Percentiles rank a stretch among this genome's conserved stretches.
Conservation (phyloP, 2,797 vertebrate species). For the Lepilemur septentrionalis region DNA sequence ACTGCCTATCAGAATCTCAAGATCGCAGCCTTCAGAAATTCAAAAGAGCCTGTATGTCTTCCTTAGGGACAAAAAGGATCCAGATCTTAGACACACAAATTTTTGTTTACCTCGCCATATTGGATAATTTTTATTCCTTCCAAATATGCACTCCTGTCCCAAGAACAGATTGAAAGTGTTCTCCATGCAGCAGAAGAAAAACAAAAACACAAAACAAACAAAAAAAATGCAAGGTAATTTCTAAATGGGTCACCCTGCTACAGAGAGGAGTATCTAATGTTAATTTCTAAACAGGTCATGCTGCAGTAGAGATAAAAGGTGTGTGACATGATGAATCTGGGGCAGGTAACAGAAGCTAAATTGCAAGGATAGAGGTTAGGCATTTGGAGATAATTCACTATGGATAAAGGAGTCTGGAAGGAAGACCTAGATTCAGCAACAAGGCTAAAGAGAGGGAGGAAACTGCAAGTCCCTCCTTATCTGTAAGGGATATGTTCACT, state of each 20-base stretch:
- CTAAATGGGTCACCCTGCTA: slow-evolving; percentile 16
- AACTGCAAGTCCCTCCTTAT: not conserved
- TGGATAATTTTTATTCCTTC: not conserved
- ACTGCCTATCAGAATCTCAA: not conserved
- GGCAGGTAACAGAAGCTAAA: not conserved
- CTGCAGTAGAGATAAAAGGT: not conserved
- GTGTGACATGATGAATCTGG: not conserved
- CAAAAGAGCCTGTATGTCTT: not conserved
- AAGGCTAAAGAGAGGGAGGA: not conserved
- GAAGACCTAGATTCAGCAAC: not conserved
- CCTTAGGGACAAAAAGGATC: not conserved
- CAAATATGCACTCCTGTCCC: not conserved
- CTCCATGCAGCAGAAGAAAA: not conserved
- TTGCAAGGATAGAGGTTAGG: not conserved
- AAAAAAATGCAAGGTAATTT: not conserved
- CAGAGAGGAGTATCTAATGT: not conserved
- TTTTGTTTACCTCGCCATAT: not conserved
- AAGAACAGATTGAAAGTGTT: not conserved
- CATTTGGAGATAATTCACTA: not conserved
- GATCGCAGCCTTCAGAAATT: not conserved
- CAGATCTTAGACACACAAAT: not conserved
- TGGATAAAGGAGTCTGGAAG: not conserved
- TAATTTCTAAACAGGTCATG: slow-evolving; percentile 38
- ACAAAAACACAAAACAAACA: not conserved
- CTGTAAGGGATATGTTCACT: not conserved